Percentiles rank a stretch among this genome's conserved stretches.
These are phyloP conservation scores for Myocastor coypus DNA, from an alignment of 2,113 vertebrate genomes.

Conservation along the genomic window DNA sequence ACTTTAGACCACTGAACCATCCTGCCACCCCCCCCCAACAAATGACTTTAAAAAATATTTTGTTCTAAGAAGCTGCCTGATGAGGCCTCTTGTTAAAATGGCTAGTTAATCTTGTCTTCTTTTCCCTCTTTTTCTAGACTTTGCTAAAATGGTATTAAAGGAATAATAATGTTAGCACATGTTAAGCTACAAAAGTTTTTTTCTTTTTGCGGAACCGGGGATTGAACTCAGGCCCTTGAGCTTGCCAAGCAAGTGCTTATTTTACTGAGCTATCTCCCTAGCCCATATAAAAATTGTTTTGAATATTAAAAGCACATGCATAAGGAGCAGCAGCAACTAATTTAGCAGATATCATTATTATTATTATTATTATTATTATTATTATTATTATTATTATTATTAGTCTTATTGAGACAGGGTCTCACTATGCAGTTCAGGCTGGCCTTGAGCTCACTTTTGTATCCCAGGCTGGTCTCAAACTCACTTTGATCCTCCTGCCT, in stretches of 20 bases:
- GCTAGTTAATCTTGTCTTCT: background rate
- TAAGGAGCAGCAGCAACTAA: background rate
- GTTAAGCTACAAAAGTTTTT: background rate
- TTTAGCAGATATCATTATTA: background rate
- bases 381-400: no score
- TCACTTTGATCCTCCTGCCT: no score
- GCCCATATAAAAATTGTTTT: background rate
- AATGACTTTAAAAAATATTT: background rate
- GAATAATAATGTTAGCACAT: background rate
- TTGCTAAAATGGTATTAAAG: background rate
- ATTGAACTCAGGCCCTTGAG: no score
- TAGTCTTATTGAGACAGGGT: no score
- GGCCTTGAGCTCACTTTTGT: no score
- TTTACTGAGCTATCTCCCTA: no score
- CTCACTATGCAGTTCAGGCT: no score
- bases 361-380: no score
- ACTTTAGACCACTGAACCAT: no score
- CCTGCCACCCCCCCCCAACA: background rate
- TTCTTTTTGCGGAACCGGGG: background rate
- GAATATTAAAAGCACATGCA: background rate
- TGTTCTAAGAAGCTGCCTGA: background rate
- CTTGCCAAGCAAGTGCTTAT: no score
- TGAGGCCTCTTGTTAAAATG: background rate
- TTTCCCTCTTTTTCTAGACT: background rate
- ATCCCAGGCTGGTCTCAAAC: no score